Percentiles rank a stretch among this genome's conserved stretches.
Conservation (phyloP, 2,797 vertebrate species). For the Sebastes steindachneri region DNA sequence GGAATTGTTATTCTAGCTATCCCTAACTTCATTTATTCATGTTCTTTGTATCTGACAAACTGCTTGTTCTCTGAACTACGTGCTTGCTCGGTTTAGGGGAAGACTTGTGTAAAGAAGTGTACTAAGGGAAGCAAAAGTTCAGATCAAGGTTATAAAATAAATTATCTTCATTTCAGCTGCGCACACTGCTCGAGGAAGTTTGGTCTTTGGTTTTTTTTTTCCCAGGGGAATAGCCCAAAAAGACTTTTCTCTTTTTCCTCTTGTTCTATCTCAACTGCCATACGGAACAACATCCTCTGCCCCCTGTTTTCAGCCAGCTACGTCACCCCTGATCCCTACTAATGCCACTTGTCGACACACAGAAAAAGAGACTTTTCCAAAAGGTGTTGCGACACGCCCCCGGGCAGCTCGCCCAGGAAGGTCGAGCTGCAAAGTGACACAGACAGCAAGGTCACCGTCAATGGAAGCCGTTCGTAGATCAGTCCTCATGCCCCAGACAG, state of each 20-base stretch:
- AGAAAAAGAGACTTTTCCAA: conserved; percentile 29
- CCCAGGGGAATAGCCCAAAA: background rate
- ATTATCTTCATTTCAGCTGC: conserved; percentile 14
- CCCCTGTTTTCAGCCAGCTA: conserved; percentile 35
- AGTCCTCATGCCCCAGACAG: conserved; percentile 36
- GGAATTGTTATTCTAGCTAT: too few relatives aligned
- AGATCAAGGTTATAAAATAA: conserved; percentile 8
- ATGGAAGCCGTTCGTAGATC: conserved; percentile 47
- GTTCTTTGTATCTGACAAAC: too few relatives aligned
- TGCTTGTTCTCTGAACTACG: background rate
- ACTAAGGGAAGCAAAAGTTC: background rate
- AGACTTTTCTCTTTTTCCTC: background rate
- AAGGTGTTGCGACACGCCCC: conserved; percentile 58
- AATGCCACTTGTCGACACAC: conserved; percentile 66
- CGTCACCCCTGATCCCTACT: conserved; percentile 60
- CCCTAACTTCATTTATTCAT: too few relatives aligned
- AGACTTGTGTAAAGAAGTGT: background rate
- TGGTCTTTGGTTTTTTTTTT: background rate
- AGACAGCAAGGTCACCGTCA: conserved; percentile 71
- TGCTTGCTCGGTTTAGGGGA: background rate
- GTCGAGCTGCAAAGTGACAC: conserved; percentile 62
- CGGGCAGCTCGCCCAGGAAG: conserved; percentile 51
- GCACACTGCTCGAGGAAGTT: background rate
- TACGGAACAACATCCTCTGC: conserved; percentile 29
- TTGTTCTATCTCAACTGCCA: conserved; percentile 33